These are phyloP conservation scores for Tetanocera ferruginea DNA, from an alignment of 2,888 invertebrate genomes.

Conservation along the genomic window DNA sequence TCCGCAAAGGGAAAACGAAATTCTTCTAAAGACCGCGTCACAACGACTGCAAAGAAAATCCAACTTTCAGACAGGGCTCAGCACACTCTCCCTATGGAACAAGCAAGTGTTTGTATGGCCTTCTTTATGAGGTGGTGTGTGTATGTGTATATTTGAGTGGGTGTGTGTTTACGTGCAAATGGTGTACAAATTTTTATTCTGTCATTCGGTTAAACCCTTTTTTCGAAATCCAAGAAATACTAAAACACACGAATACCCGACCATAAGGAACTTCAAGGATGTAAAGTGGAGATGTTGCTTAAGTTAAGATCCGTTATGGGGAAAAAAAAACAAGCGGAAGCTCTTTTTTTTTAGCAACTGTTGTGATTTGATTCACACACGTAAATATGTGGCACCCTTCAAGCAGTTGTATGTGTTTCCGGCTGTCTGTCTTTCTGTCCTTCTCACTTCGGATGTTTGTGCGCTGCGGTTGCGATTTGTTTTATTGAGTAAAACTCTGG, in stretches of 20 bases:
- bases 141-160: not conserved
- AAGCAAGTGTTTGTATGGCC: not conserved
- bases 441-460: not conserved
- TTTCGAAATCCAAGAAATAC: constrained; percentile 16
- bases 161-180: constrained; percentile 4
- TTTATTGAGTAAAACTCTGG: constrained; percentile 22
- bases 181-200: constrained; percentile 16
- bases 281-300: not conserved
- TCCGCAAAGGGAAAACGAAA: not conserved
- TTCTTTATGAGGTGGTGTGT: not conserved
- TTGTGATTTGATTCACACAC: not conserved
- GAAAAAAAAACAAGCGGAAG: not conserved
- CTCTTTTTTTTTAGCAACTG: not conserved
- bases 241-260: not conserved
- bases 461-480: constrained; percentile 18
- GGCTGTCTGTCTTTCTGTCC: not conserved
- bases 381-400: not conserved
- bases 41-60: not conserved
- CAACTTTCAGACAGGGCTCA: not conserved
- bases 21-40: not conserved
- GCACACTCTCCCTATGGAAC: not conserved
- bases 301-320: not conserved
- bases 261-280: not conserved
- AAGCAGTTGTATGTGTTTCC: not conserved
- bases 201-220: constrained; percentile 15